Conservation (phyloP, 2,888 invertebrate genomes). For the Cerceris rybyensis region DNA sequence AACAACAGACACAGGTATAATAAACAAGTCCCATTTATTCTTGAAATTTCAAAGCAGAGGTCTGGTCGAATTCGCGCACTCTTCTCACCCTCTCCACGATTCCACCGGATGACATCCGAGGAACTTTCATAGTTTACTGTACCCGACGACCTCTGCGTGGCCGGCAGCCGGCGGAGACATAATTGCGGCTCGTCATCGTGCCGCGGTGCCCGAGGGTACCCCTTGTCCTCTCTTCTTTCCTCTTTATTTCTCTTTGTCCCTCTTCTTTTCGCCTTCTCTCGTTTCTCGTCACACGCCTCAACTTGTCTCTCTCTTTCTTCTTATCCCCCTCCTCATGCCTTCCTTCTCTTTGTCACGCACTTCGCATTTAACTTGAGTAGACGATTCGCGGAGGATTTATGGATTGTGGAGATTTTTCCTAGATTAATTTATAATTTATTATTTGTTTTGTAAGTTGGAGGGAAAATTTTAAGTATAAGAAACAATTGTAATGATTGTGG, state of each 20-base stretch:
- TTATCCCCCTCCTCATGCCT: slow-evolving; percentile 24
- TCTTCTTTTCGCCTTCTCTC: slow-evolving; percentile 38
- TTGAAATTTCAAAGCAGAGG: too few species aligned
- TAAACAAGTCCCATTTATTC: too few species aligned
- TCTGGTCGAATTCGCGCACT: too few species aligned
- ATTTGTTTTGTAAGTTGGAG: too few species aligned
- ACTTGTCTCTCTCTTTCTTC: slow-evolving; percentile 14
- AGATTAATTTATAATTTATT: too few species aligned
- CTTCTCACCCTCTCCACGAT: neutral
- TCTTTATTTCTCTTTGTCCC: slow-evolving; percentile 30
- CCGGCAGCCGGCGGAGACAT: slow-evolving; percentile 75
- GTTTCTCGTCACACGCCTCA: slow-evolving; percentile 12
- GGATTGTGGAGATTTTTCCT: too few species aligned
- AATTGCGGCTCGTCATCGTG: slow-evolving; percentile 79
- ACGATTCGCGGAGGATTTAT: neutral
- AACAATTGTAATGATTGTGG: too few species aligned
- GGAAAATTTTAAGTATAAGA: too few species aligned
- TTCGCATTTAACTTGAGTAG: neutral
- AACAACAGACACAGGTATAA: too few species aligned
- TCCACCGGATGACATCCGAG: neutral
- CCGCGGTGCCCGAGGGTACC: slow-evolving; percentile 67
- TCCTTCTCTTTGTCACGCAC: slow-evolving; percentile 20
- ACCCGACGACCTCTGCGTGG: slow-evolving; percentile 75
- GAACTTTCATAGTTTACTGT: slow-evolving; percentile 67
- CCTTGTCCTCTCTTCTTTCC: slow-evolving; percentile 31